Conservation (phyloP, 2,888 invertebrate species). For the Chymomyza fuscimana region DNA sequence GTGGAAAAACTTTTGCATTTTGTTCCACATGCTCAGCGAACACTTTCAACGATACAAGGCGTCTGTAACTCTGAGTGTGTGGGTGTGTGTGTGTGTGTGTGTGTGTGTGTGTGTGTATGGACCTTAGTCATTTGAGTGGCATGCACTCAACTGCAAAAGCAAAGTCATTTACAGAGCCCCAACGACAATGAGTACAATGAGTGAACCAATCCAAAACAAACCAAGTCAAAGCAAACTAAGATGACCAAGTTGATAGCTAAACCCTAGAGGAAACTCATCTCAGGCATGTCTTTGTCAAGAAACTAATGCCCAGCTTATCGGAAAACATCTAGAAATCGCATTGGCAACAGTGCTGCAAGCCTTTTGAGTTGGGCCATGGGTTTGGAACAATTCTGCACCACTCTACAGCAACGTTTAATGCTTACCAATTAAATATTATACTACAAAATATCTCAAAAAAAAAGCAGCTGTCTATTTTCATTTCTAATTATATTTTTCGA, state of each 20-base stretch:
- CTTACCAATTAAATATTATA: background rate
- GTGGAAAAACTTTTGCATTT: constrained; percentile 13
- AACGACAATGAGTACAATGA: background rate
- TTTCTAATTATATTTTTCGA: no score
- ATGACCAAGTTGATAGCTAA: background rate
- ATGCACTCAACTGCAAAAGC: background rate
- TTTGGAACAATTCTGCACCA: background rate
- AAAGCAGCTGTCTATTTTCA: no score
- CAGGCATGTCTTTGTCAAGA: background rate
- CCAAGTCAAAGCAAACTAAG: background rate
- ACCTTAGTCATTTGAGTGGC: constrained; percentile 4
- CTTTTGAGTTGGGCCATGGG: background rate
- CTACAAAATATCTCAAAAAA: no score
- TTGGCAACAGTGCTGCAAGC: background rate
- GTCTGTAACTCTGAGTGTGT: background rate
- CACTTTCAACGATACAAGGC: constrained; percentile 42
- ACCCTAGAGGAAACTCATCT: background rate
- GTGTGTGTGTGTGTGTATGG: background rate
- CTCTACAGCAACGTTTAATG: background rate
- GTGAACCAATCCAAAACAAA: background rate
- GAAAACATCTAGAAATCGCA: background rate
- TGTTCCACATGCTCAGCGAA: constrained; percentile 67
- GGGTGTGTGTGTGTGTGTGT: background rate
- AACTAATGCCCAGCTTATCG: background rate
- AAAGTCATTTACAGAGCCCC: background rate